phyloP scores from a whole-genome alignment of 2,888 invertebrate genomes.

The Pollenia griseotomentosa region DNA sequence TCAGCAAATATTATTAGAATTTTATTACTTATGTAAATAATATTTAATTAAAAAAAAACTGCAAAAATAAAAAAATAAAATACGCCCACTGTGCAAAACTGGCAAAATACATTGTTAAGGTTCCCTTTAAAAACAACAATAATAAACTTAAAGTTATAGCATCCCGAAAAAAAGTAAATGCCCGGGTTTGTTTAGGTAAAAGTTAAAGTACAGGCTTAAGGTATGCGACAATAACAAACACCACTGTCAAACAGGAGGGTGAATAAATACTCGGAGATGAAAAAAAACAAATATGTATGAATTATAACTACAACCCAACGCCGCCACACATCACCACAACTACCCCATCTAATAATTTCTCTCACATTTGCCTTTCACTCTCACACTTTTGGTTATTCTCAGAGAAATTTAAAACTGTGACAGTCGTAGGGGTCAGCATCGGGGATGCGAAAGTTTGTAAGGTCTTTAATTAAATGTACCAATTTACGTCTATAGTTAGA shows the following conservation, averaged over 20 bases:
- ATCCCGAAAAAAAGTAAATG: conserved; percentile 38
- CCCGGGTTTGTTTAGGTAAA: conserved; percentile 68
- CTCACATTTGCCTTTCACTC: conserved; percentile 20
- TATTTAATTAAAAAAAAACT: too few relatives aligned
- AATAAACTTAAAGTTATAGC: conserved; percentile 46
- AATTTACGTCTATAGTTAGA: neutral
- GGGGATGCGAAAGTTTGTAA: conserved; percentile 8
- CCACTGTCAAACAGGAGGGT: conserved; percentile 32
- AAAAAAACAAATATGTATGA: conserved; percentile 40
- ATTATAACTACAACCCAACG: conserved; percentile 49
- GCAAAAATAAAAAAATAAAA: too few relatives aligned
- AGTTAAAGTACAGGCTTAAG: conserved; percentile 68
- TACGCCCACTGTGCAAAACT: conserved; percentile 19
- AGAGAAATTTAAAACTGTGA: conserved; percentile 35
- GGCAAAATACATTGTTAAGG: neutral
- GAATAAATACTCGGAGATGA: conserved; percentile 43
- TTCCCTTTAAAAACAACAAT: conserved; percentile 25
- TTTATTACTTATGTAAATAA: too few relatives aligned
- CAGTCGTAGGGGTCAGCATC: conserved; percentile 57
- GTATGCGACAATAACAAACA: conserved; percentile 62
- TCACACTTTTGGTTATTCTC: conserved; percentile 20
- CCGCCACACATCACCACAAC: conserved; percentile 35
- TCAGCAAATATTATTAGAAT: too few relatives aligned
- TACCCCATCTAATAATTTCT: conserved; percentile 21
- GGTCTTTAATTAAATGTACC: neutral